Percentiles rank a stretch among this genome's conserved stretches.
Conservation (phyloP, 2,888 invertebrate genomes). For the Zaprionus lineosus region DNA sequence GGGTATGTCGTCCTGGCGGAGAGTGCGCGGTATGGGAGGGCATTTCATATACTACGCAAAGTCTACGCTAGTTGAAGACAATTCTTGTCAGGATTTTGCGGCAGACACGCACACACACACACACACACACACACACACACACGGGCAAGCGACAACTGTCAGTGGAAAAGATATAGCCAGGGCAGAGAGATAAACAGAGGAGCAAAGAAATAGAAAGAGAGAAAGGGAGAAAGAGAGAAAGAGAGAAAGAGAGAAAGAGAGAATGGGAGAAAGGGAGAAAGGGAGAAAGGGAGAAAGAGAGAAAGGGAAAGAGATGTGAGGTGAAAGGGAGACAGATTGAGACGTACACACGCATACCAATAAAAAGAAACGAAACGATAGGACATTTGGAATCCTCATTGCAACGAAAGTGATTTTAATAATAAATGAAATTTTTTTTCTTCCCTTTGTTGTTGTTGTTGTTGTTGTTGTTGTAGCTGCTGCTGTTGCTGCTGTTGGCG, state of each 20-base stretch:
- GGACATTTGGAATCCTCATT: constrained; percentile 81
- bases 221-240: background rate
- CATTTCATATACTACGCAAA: constrained; percentile 36
- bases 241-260: background rate
- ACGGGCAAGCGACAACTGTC: background rate
- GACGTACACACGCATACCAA: constrained; percentile 61
- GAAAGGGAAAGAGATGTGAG: too few species aligned
- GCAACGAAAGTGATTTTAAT: constrained; percentile 83
- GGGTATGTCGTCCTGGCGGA: background rate
- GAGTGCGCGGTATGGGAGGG: constrained; percentile 10
- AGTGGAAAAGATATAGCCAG: too few species aligned
- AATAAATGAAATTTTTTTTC: constrained; percentile 79
- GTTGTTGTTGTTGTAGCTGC: background rate
- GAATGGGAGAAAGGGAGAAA: background rate
- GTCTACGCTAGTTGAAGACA: constrained; percentile 68
- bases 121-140: constrained; percentile 14
- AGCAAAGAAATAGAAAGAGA: background rate
- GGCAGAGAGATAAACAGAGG: background rate
- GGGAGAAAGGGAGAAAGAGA: too few species aligned
- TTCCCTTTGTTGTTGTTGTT: constrained; percentile 3
- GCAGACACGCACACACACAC: background rate
- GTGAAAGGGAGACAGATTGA: too few species aligned
- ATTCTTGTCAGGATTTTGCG: constrained; percentile 54
- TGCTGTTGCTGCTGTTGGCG: constrained; percentile 20
- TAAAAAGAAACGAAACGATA: constrained; percentile 73